Base-by-base conservation (phyloP, 2,888 invertebrate species). In the Tribolium freemani region DNA sequence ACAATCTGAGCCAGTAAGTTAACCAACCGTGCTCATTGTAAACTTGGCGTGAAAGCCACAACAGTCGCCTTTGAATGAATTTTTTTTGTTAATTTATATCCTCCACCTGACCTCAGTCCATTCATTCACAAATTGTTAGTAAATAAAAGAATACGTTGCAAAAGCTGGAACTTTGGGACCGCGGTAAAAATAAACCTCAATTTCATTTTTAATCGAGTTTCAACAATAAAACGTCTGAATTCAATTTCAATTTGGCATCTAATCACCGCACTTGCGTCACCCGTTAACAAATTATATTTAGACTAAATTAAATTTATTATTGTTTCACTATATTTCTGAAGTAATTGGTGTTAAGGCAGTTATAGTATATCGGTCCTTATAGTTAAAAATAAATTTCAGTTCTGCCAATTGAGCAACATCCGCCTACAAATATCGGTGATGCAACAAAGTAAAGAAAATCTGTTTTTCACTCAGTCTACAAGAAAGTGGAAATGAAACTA, bases 1-100 rank as follows among this genome's bases (percentile, higher is more conserved):
- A 98, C 84, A 98, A 98, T 84, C 93, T 97, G 73, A 94, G 91
- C 87, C 94, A 94, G 94, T 98, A 85, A 90, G 93, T 91, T 16
- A 13, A 11, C 48, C 11, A 48, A 48, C 26, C 26, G 26, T 26
- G 26, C 5, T 26, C 26, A 26, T 26, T 26, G 26, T 26, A 48
- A 44, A 30, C 10, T 60, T 58, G 45, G 56, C 54, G 13, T 53
- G 38, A 67, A 67, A 21, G 8, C 56, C 5, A 56, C 54, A 64
- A 50, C 31, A 63, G 31, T 20, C 48, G 51, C 4, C 8, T 9
- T 3, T 64, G 53, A 64, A 64, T 64, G 64, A 46, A 10, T 45
- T 6, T 45, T 64, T 64, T 53, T 64, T 64, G 50, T 51, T 31
- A 63, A 53, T 64, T 64, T 44, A 54, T 44, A 26, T 10, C 13